Base-by-base conservation (phyloP, 2,888 invertebrate genomes). In the Tortricodes alternella region DNA sequence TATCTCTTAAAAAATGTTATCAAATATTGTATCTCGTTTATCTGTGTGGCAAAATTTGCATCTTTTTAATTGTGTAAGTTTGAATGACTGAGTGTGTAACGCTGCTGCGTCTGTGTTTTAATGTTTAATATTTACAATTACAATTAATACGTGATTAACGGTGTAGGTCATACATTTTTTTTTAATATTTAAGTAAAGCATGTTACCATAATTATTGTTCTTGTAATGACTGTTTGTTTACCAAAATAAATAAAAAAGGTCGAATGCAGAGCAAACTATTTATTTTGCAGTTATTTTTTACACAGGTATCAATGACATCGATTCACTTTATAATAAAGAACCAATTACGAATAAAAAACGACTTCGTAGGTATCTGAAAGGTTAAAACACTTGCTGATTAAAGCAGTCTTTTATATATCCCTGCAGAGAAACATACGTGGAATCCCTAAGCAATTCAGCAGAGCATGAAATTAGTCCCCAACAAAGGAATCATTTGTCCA, bases 401-500 rank as follows among this genome's bases (percentile, higher is more conserved):
- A 55, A 49, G 21, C 44, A 29, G 44, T 16, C 6, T 48, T 29
- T 46, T 23, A 32, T 32, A 32, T 32, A 41, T 15, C 43, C 43
- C 23, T 55, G 15, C 66, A 66, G 66, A 67, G 67, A 65, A 65
- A 68, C 61, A 63, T 65, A 73, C 75, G 74, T 74, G 44, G 44
- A 74, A 62, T 64, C 55, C 58, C 61, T 61, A 73, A 72, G 72
- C 65, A 77, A 72, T 73, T 75, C 71, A 75, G 64, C 73, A 58
- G 70, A 72, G 71, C 74, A 70, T 74, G 71, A 76, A 77, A 86
- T 84, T 78, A 80, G 74, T 55, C 46, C 58, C 63, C 64, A 80
- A 85, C 79, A 83, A 80, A 80, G 79, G 66, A 73, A 65, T 72
- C 71, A 72, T 79, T 78, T 71, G 69, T 70, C 66, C 70, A 70